phyloP scores from a whole-genome alignment of 2,113 vertebrate genomes.

The Lampris incognitus region DNA sequence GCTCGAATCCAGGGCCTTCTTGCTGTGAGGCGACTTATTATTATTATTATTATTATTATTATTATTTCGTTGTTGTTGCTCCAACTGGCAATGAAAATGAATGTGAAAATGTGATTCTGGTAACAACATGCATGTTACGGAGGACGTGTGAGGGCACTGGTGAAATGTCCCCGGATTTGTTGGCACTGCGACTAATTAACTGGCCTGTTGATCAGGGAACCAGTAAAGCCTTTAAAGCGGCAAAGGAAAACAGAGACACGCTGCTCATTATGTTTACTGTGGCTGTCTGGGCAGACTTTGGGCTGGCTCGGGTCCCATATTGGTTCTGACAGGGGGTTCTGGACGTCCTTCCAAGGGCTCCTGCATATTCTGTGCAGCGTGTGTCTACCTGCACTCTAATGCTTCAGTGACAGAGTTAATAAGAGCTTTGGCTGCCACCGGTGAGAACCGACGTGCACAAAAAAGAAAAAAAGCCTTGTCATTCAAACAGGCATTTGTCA shows the following conservation, averaged over 20 bases:
- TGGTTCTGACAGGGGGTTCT: conserved; percentile 52
- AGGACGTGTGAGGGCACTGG: background rate
- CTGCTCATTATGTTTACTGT: conserved; percentile 33
- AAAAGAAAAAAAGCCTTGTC: conserved; percentile 53
- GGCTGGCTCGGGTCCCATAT: conserved; percentile 21
- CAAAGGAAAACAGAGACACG: conserved; percentile 18
- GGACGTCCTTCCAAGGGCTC: conserved; percentile 22
- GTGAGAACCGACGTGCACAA: conserved; percentile 53
- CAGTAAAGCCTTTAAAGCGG: conserved; percentile 19
- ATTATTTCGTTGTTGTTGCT: background rate
- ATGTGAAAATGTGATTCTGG: conserved; percentile 22
- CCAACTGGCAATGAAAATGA: conserved; percentile 59
- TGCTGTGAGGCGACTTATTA: too few species aligned
- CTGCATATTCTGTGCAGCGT: conserved; percentile 47
- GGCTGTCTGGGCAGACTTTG: conserved; percentile 11
- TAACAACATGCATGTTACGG: conserved; percentile 24
- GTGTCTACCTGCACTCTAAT: conserved; percentile 57
- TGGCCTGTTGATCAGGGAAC: conserved; percentile 58
- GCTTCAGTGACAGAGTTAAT: conserved; percentile 75
- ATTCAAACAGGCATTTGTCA: conserved; percentile 36
- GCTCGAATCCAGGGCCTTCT: too few species aligned
- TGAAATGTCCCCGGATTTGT: conserved; percentile 20
- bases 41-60: too few species aligned
- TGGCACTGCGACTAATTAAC: conserved; percentile 51
- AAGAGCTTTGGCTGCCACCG: conserved; percentile 55